Evolutionary conservation across 2,113 vertebrate species (phyloP).

Genomic region (Lucifuga dentata): DNA sequence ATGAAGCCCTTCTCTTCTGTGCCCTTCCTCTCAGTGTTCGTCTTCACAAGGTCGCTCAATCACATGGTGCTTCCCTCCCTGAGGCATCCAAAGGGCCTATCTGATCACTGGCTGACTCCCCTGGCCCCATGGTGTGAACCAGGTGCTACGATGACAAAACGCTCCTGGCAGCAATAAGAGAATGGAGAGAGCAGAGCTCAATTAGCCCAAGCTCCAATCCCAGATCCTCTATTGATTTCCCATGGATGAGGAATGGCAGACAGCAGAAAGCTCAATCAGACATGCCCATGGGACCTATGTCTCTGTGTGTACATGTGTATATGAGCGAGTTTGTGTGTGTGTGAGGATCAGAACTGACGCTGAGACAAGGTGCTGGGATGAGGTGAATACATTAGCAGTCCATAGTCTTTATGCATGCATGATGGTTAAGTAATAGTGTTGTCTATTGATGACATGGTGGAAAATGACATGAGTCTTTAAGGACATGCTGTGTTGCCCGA

Average conservation of each 20-base stretch:
- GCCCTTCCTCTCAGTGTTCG: constrained; percentile 42
- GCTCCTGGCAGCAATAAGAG: constrained; percentile 79
- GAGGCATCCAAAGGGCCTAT: constrained; percentile 60
- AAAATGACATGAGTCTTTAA: constrained; percentile 60
- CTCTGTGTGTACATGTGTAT: constrained; percentile 8
- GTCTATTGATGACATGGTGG: constrained; percentile 27
- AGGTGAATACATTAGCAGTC: constrained; percentile 63
- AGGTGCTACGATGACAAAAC: constrained; percentile 80
- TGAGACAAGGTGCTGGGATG: constrained; percentile 51
- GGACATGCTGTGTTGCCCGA: constrained; percentile 42
- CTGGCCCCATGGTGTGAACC: constrained; percentile 67
- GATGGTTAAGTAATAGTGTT: constrained; percentile 63
- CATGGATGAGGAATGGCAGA: constrained; percentile 81
- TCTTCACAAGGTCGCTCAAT: constrained; percentile 71
- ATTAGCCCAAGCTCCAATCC: constrained; percentile 82
- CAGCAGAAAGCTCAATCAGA: constrained; percentile 83
- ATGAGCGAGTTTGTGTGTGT: constrained; percentile 8
- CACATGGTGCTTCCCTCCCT: constrained; percentile 54
- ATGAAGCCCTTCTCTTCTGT: constrained; percentile 32
- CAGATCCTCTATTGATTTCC: constrained; percentile 83
- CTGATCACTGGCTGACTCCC: constrained; percentile 57
- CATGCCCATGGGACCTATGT: constrained; percentile 64
- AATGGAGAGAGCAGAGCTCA: constrained; percentile 79
- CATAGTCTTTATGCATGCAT: constrained; percentile 63
- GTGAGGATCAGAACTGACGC: constrained; percentile 52